Evolutionary conservation across 2,888 invertebrate species (phyloP), one percentile per base, ranked within the genome.

Genomic region (Caenorhabditis drosophilae): DNA sequence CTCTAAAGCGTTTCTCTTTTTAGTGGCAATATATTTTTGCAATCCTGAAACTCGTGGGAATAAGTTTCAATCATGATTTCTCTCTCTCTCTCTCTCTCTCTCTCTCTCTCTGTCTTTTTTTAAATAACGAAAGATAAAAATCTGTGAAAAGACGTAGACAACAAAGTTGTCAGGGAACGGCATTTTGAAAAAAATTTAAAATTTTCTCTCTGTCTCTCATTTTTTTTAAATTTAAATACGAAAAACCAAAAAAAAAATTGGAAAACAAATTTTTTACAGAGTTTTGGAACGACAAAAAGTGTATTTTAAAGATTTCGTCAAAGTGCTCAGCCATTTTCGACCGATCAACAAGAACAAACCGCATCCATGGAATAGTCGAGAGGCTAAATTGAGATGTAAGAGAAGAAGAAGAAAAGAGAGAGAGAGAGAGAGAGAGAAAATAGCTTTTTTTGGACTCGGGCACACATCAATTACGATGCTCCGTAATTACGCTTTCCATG

Each of bases 301-400:
- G 46, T 81, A 81, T 57, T 81, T 81, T 66, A 70, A 70, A 36
- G 80, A 81, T 45, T 81, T 81, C 49, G 81, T 81, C 45, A 81
- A 79, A 57, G 81, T 81, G 0, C 86, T 98, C 53, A 91, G 97
- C 1, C 91, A 93, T 82, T 98, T 98, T 85, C 89, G 97, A 57
- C 97, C 97, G 0, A 91, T 95, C 56, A 92, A 92, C 83, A 92
- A 91, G 83, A 90, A 90, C 78, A 90, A 92, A 75, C 92, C 92
- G 69, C 94, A 93, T 81, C 91, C 90, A 81, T 86, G 95, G 47
- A 98, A 98, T 84, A 92, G 91, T 41, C 87, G 96, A 61, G 93
- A 94, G 83, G 93, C 95, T 83, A 98, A 98, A 85, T 86, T 98
- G 25, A 90, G 90, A 88, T 98, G 94, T 94, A 87, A 87, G 88